Conservation (phyloP, 2,113 vertebrate genomes). For the Corydoras maculifer region DNA sequence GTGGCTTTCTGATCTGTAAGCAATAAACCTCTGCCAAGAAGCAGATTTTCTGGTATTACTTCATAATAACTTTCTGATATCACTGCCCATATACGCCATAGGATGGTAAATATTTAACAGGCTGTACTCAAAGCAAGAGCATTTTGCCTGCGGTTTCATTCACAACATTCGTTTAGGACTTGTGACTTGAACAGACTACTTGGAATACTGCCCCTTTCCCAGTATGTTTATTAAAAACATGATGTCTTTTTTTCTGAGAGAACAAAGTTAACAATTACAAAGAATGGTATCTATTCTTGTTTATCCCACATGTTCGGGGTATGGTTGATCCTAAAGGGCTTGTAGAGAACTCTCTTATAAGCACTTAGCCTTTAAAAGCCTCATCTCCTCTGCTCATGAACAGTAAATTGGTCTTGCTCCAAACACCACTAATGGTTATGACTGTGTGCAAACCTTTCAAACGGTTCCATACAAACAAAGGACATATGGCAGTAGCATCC, state of each 20-base stretch:
- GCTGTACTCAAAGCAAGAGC: background rate
- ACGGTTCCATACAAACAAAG: conserved; percentile 28
- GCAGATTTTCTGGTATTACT: background rate
- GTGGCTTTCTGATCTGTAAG: no score
- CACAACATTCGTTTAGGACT: background rate
- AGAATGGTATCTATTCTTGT: no score
- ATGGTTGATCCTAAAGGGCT: no score
- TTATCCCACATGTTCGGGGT: no score
- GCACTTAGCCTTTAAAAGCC: conserved; percentile 2
- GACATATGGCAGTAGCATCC: conserved; percentile 27
- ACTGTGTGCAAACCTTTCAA: conserved; percentile 26
- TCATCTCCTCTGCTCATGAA: conserved; percentile 13
- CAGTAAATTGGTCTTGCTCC: background rate
- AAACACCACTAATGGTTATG: conserved; percentile 18
- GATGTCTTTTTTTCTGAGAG: background rate
- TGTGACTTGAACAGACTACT: background rate
- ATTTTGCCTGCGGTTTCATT: background rate
- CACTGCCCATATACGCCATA: background rate
- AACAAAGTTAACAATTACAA: conserved; percentile 25
- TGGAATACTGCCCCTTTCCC: background rate
- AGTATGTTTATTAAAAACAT: background rate
- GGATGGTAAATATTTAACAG: conserved; percentile 3
- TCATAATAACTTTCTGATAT: no score
- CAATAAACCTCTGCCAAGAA: background rate
- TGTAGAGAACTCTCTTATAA: no score